phyloP scores from a whole-genome alignment of 2,797 vertebrate genomes.

The Psittacula derbiana region DNA sequence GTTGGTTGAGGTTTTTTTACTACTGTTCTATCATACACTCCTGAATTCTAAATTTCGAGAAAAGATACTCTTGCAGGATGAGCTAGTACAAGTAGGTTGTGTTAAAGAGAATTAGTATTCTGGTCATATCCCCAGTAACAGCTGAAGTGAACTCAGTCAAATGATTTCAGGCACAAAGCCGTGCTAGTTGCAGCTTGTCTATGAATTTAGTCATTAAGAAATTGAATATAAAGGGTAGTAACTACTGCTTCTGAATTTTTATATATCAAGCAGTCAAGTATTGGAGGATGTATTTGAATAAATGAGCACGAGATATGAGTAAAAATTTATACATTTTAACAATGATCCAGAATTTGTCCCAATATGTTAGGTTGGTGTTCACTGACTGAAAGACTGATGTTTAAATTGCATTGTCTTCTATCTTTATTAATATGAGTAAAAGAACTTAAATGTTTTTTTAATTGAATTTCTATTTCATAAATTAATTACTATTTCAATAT shows the following conservation, averaged over 20 bases:
- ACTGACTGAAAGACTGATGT: neutral
- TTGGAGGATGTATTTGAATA: neutral
- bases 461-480: neutral
- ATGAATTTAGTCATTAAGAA: neutral
- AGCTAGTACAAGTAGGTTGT: neutral
- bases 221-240: neutral
- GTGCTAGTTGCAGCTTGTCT: neutral
- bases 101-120: conserved; percentile 11
- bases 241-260: neutral
- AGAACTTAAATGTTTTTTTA: neutral
- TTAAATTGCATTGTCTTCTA: neutral
- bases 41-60: neutral
- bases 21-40: neutral
- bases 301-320: neutral
- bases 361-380: neutral
- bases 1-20: neutral
- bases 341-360: neutral
- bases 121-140: neutral
- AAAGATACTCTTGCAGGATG: neutral
- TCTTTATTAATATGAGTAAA: neutral
- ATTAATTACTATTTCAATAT: neutral
- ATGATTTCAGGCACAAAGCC: neutral
- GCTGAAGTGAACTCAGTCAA: neutral
- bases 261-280: neutral
- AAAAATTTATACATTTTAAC: neutral